Evolutionary conservation across 2,888 invertebrate species (phyloP), one percentile per base, ranked within the genome.

Genomic region (Leptothorax acervorum): DNA sequence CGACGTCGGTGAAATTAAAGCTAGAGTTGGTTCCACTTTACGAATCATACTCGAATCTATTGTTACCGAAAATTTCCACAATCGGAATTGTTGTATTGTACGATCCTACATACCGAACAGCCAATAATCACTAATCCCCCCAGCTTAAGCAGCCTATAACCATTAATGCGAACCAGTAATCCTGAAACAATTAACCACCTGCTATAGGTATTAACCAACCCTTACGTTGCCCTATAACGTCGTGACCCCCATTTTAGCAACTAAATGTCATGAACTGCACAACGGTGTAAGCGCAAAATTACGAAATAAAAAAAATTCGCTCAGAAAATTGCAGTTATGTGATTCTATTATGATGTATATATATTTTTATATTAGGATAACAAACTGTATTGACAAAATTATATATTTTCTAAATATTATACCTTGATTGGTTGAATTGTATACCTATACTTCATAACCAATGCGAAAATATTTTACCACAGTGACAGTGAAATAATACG

Each of bases 141-240:
- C 18, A 60, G 79, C 70, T 79, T 48, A 79, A 79, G 57, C 57
- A 79, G 57, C 48, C 71, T 79, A 79, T 45, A 48, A 28, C 60
- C 60, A 48, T 71, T 79, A 71, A 79, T 79, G 60, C 48, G 39
- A 12, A 71, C 28, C 60, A 51, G 35, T 79, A 79, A 79, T 71
- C 35, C 60, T 48, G 60, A 71, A 79, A 79, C 79, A 71, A 71
- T 79, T 79, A 71, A 79, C 79, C 70, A 79, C 70, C 70, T 79
- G 70, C 79, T 70, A 70, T 70, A 70, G 70, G 28, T 79, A 79
- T 48, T 71, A 51, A 28, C 45, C 79, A 57, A 48, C 18, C 55
- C 57, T 79, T 70, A 70, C 31, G 42, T 65, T 76, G 39, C 18
- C 35, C 60, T 45, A 15, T 23, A 68, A 78, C 55, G 31, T 65